phyloP scores from a whole-genome alignment of 2,888 invertebrate genomes.

The Apocheima hispidaria region DNA sequence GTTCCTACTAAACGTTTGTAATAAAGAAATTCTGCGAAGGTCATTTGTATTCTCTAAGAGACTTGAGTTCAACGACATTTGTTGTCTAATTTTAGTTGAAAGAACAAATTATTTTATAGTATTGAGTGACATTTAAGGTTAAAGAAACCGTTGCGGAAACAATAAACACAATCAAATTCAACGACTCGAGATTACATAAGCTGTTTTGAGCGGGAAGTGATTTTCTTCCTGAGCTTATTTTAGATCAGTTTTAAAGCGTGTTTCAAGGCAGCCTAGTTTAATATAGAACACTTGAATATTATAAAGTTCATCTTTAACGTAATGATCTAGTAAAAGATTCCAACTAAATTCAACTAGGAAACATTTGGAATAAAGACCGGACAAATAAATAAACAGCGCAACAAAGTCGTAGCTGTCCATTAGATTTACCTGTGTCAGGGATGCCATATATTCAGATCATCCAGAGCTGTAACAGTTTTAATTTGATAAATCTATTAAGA shows the following conservation, averaged over 20 bases:
- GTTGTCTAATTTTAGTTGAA: neutral
- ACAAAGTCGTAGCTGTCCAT: neutral
- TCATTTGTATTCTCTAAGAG: too few relatives aligned
- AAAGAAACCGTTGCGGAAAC: conserved; percentile 21
- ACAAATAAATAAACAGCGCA: neutral
- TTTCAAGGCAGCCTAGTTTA: conserved; percentile 33
- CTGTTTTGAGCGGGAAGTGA: conserved; percentile 27
- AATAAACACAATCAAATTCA: conserved; percentile 11
- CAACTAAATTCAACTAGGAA: conserved; percentile 10
- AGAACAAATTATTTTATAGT: neutral
- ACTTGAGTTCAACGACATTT: neutral
- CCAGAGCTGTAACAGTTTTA: too few relatives aligned
- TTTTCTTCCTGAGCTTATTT: conserved; percentile 38
- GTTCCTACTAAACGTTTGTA: neutral
- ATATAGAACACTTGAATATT: conserved; percentile 21
- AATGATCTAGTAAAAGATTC: conserved; percentile 12
- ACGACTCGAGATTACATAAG: conserved; percentile 14
- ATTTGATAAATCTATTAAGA: too few relatives aligned
- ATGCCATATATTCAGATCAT: too few relatives aligned
- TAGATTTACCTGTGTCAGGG: neutral
- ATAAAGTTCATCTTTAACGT: conserved; percentile 23
- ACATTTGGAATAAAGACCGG: neutral
- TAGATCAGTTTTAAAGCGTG: conserved; percentile 23
- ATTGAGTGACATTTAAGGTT: neutral
- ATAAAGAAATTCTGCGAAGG: too few relatives aligned